These are phyloP conservation scores for Engraulis encrasicolus DNA, from an alignment of 2,113 vertebrate species.

Conservation along the genomic window DNA sequence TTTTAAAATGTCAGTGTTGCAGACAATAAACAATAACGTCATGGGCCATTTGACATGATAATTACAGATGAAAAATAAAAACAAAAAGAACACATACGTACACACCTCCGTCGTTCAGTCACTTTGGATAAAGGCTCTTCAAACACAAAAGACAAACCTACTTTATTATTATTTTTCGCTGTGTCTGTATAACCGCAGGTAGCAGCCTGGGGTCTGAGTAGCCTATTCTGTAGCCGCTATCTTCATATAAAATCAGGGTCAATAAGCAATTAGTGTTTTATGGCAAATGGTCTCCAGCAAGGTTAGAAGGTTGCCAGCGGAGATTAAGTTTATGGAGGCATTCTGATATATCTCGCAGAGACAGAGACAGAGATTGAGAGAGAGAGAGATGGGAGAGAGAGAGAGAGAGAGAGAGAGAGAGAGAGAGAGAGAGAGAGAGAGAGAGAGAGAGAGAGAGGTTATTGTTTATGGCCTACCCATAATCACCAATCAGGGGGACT, in stretches of 20 bases:
- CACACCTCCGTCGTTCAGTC: not conserved
- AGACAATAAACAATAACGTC: not conserved
- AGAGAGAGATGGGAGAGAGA: too few species aligned
- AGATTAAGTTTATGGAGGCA: slow-evolving; percentile 72
- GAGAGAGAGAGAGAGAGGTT: too few species aligned
- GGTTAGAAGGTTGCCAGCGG: slow-evolving; percentile 65
- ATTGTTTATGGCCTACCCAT: slow-evolving; percentile 68
- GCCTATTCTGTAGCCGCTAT: slow-evolving; percentile 45
- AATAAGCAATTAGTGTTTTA: slow-evolving; percentile 84
- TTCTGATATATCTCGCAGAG: slow-evolving; percentile 68
- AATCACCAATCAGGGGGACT: not conserved
- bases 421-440: too few species aligned
- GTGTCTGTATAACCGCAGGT: not conserved
- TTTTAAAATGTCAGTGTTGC: not conserved
- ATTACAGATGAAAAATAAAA: not conserved
- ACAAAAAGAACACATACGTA: too few species aligned
- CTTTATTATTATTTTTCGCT: too few species aligned
- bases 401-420: too few species aligned
- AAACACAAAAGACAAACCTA: not conserved
- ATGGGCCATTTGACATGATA: not conserved
- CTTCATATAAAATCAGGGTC: slow-evolving; percentile 69
- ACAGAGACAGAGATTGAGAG: too few species aligned
- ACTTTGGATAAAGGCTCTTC: not conserved
- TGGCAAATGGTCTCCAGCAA: slow-evolving; percentile 69
- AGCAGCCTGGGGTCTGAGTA: not conserved